These are phyloP conservation scores for Tadarida brasiliensis DNA, from an alignment of 2,797 vertebrate species.

Conservation along the genomic window DNA sequence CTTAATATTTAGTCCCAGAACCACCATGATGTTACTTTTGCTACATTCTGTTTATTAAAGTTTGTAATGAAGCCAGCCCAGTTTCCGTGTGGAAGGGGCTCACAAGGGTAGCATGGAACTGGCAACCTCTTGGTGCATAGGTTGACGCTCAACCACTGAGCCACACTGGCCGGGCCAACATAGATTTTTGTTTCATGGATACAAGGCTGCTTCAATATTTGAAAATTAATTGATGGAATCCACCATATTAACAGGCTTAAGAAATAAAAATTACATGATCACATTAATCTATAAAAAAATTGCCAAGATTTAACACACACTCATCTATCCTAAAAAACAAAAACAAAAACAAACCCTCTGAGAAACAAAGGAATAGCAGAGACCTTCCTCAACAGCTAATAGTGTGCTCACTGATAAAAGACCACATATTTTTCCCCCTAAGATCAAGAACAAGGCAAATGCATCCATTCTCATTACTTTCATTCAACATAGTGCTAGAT, in stretches of 20 bases:
- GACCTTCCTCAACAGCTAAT: not conserved
- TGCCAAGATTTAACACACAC: not conserved
- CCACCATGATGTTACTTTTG: no score
- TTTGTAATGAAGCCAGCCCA: no score
- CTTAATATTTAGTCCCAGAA: no score
- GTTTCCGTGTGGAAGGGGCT: fast-evolving
- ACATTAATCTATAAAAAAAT: not conserved
- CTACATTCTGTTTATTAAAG: no score
- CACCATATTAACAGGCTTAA: not conserved
- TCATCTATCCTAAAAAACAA: not conserved
- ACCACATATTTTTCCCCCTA: not conserved
- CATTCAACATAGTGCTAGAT: not conserved
- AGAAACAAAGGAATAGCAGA: not conserved
- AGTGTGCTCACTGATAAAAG: not conserved
- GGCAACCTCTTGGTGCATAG: not conserved
- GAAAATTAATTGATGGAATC: not conserved
- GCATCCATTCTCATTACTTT: no score
- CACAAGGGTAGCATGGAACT: not conserved
- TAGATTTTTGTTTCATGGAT: not conserved
- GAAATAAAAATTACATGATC: not conserved
- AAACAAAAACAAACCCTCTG: no score
- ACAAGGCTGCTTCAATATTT: not conserved
- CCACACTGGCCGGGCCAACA: not conserved
- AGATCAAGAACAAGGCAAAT: not conserved
- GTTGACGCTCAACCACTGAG: not conserved